Conservation (phyloP, 2,113 vertebrate genomes). For the Lonchura striata region DNA sequence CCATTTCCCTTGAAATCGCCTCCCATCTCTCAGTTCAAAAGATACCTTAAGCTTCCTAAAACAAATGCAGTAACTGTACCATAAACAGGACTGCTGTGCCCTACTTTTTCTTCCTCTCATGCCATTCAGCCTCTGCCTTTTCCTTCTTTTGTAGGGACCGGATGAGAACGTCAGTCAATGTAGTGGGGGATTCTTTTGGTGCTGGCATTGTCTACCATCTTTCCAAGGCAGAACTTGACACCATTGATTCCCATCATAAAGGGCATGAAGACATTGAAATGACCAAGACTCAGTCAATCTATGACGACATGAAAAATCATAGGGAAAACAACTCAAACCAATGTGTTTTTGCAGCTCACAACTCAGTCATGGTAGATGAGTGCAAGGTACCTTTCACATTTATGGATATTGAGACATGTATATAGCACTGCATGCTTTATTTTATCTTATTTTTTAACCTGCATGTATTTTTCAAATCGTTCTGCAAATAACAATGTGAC, state of each 20-base stretch:
- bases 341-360: conserved; percentile 93
- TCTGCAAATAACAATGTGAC: conserved; percentile 70
- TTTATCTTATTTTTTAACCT: conserved; percentile 62
- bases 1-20: neutral
- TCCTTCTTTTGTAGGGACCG: conserved; percentile 82
- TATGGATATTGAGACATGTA: conserved; percentile 91
- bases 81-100: neutral
- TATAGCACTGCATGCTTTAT: conserved; percentile 82
- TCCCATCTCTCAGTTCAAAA: neutral
- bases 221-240: conserved; percentile 90
- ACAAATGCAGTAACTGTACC: neutral
- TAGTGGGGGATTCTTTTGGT: conserved; percentile 96
- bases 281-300: conserved; percentile 93
- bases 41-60: neutral
- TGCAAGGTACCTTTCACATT: conserved; percentile 97
- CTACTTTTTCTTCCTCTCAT: neutral
- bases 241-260: conserved; percentile 84
- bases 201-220: conserved; percentile 97
- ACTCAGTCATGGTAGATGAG: conserved; percentile 96
- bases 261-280: conserved; percentile 93
- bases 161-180: conserved; percentile 97
- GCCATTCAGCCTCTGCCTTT: neutral
- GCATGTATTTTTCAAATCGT: conserved; percentile 67
- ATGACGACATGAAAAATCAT: conserved; percentile 96
- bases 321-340: conserved; percentile 98